Percentiles rank a stretch among this genome's conserved stretches.
These are phyloP conservation scores for Timema podura DNA, from an alignment of 2,888 invertebrate species.

Conservation along the genomic window DNA sequence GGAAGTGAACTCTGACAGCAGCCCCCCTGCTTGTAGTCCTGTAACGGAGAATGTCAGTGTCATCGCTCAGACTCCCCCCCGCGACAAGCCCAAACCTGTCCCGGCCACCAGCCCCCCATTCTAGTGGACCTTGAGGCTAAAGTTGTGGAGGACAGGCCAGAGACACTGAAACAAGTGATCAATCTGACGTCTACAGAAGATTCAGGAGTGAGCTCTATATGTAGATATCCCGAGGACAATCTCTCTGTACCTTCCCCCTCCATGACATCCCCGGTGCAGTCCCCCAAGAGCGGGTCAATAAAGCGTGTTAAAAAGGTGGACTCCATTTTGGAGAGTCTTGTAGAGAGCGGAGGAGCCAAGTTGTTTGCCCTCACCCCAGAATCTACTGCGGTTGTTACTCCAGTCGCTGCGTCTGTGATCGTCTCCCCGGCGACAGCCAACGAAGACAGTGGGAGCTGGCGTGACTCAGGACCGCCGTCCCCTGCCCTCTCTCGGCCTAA, in stretches of 20 bases:
- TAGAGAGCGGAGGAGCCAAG: slow-evolving; percentile 31
- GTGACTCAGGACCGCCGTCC: slow-evolving; percentile 24
- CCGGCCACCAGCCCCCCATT: not conserved
- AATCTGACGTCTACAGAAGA: slow-evolving; percentile 8
- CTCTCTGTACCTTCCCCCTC: slow-evolving; percentile 22
- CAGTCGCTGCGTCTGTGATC: slow-evolving; percentile 24
- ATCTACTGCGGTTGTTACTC: slow-evolving; percentile 16
- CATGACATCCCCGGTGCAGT: slow-evolving; percentile 24
- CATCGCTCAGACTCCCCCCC: slow-evolving; percentile 26
- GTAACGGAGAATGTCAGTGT: slow-evolving; percentile 28
- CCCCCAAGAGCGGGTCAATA: slow-evolving; percentile 27
- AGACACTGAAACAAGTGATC: slow-evolving; percentile 7
- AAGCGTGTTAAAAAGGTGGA: slow-evolving; percentile 40
- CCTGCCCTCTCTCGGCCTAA: slow-evolving; percentile 20
- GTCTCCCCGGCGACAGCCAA: slow-evolving; percentile 23
- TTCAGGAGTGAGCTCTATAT: not conserved
- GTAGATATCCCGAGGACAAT: slow-evolving; percentile 15
- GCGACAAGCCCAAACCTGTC: slow-evolving; percentile 12
- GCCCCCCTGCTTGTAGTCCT: slow-evolving; percentile 42
- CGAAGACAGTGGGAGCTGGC: slow-evolving; percentile 45
- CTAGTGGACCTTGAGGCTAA: not conserved
- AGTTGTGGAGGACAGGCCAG: not conserved
- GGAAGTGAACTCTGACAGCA: slow-evolving; percentile 44
- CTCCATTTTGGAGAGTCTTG: slow-evolving; percentile 46
- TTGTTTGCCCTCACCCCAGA: slow-evolving; percentile 11